phyloP scores from a whole-genome alignment of 2,888 invertebrate genomes.

The Venusia cambrica region DNA sequence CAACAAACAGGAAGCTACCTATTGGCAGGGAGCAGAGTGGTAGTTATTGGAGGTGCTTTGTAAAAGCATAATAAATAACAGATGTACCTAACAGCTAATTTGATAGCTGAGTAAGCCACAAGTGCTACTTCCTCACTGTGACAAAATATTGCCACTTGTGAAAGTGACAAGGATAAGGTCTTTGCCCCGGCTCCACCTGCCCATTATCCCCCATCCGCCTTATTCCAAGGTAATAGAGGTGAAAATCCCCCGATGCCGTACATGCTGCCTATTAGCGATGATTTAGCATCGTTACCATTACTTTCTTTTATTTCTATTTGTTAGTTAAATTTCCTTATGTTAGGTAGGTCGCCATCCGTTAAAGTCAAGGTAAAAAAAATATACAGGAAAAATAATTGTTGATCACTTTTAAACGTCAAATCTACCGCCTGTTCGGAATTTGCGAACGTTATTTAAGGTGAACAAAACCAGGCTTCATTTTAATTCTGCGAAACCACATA shows the following conservation, averaged over 20 bases:
- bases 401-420: no score
- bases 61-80: no score
- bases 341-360: neutral
- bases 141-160: slow-evolving; percentile 33
- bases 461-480: no score
- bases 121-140: slow-evolving; percentile 17
- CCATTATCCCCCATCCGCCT: slow-evolving; percentile 29
- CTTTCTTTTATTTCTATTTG: slow-evolving; percentile 35
- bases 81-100: no score
- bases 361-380: neutral
- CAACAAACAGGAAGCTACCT: no score
- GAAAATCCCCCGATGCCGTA: slow-evolving; percentile 27
- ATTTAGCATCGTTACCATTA: slow-evolving; percentile 36
- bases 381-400: no score
- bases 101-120: no score
- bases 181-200: slow-evolving; percentile 32
- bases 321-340: slow-evolving; percentile 19
- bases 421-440: no score
- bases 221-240: slow-evolving; percentile 27
- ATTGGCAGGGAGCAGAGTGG: no score
- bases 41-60: no score
- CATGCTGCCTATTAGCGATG: slow-evolving; percentile 35
- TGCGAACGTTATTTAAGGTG: no score
- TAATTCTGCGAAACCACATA: no score
- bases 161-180: slow-evolving; percentile 48